Conservation (phyloP, 2,113 vertebrate genomes). For the Sander lucioperca region DNA sequence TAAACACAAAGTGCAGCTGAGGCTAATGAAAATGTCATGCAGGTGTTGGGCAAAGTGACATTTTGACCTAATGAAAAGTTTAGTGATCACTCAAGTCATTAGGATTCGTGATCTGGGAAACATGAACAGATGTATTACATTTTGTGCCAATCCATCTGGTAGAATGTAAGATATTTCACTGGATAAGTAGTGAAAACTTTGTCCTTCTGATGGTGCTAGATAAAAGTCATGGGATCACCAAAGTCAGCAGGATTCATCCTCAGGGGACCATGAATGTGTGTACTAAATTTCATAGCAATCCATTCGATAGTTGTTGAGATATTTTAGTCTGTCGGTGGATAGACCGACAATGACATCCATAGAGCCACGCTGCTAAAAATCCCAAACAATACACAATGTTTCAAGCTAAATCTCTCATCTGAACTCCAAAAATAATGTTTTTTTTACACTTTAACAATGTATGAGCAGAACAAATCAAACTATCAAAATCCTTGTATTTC, state of each 20-base stretch:
- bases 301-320: not conserved
- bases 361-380: not conserved
- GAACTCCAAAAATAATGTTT: too few species aligned
- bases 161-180: not conserved
- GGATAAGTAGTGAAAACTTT: not conserved
- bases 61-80: not conserved
- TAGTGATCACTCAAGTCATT: not conserved
- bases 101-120: not conserved
- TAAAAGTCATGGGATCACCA: not conserved
- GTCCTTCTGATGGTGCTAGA: not conserved
- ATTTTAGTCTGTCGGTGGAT: not conserved
- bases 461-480: too few species aligned
- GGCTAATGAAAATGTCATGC: not conserved
- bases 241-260: not conserved
- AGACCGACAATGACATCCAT: too few species aligned
- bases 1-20: too few species aligned
- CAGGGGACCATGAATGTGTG: not conserved
- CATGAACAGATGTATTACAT: not conserved
- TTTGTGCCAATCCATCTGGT: not conserved
- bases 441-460: too few species aligned
- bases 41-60: not conserved
- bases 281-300: not conserved
- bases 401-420: too few species aligned
- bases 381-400: too few species aligned
- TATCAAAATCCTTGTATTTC: not conserved